These are phyloP conservation scores for Diadema setosum DNA, from an alignment of 35 echinoderm and acorn worm species.

Conservation along the genomic window DNA sequence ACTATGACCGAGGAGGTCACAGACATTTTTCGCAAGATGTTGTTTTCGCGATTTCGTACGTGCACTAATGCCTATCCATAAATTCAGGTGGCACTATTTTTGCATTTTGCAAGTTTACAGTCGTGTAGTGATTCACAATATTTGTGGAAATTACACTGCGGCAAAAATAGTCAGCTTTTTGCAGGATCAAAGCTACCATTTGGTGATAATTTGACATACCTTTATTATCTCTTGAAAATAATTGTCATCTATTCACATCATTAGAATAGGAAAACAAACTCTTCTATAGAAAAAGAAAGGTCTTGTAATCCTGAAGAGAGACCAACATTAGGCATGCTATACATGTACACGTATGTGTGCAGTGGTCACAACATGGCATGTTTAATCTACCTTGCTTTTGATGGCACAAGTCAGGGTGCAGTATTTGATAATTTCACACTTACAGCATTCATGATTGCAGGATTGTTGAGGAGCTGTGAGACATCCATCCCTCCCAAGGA, in stretches of 20 bases:
- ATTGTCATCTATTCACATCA: not conserved
- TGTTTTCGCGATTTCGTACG: too few relatives aligned
- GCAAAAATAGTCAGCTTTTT: too few relatives aligned
- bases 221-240: too few relatives aligned
- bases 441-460: constrained; percentile 95
- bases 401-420: not conserved
- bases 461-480: constrained; percentile 77
- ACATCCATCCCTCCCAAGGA: constrained; percentile 75
- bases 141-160: too few relatives aligned
- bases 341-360: not conserved
- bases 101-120: too few relatives aligned
- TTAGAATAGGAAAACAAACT: not conserved
- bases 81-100: too few relatives aligned
- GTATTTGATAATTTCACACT: constrained; percentile 2
- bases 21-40: too few relatives aligned
- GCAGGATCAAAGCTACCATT: too few relatives aligned
- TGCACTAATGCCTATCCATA: too few relatives aligned
- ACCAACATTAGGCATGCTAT: not conserved
- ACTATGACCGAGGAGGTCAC: too few relatives aligned
- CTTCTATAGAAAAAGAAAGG: not conserved
- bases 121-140: too few relatives aligned
- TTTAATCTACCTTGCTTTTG: not conserved
- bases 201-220: too few relatives aligned
- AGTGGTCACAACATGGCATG: not conserved
- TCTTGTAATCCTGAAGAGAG: not conserved